phyloP scores from a whole-genome alignment of 92 coral and sea anemone genomes.

The Muricea muricata region DNA sequence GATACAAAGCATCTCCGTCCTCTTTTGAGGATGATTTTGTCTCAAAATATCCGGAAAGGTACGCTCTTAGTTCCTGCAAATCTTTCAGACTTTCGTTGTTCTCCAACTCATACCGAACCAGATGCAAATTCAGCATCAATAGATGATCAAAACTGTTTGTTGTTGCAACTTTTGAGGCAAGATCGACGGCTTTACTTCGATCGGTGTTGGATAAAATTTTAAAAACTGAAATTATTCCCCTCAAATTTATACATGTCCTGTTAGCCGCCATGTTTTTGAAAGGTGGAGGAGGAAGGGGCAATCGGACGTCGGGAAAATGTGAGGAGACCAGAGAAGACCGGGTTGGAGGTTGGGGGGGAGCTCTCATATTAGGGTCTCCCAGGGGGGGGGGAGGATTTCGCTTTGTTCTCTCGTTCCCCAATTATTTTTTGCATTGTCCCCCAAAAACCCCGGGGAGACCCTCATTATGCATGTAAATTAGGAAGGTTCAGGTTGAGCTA shows the following conservation, averaged over 20 bases:
- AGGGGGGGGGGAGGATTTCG: too few relatives aligned
- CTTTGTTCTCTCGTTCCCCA: too few relatives aligned
- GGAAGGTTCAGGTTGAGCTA: too few relatives aligned
- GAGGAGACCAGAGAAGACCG: too few relatives aligned
- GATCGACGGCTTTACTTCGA: background rate
- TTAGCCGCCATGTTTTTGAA: slow-evolving; percentile 1
- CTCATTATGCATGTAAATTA: too few relatives aligned
- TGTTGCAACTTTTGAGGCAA: background rate
- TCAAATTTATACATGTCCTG: background rate
- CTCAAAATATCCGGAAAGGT: background rate
- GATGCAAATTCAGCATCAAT: background rate
- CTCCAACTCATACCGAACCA: background rate
- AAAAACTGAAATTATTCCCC: background rate
- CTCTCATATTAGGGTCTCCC: too few relatives aligned
- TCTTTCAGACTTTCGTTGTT: background rate
- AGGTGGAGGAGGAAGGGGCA: too few relatives aligned
- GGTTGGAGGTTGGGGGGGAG: too few relatives aligned
- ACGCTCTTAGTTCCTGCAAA: background rate
- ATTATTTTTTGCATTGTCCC: too few relatives aligned
- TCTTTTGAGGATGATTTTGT: background rate
- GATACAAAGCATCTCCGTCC: background rate
- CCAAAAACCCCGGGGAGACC: too few relatives aligned
- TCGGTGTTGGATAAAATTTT: background rate
- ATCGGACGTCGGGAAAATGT: too few relatives aligned
- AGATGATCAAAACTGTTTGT: slow-evolving; percentile 1